Evolutionary conservation across 2,888 invertebrate genomes (phyloP).

Genomic region (Scelioninae gen. 2): DNA sequence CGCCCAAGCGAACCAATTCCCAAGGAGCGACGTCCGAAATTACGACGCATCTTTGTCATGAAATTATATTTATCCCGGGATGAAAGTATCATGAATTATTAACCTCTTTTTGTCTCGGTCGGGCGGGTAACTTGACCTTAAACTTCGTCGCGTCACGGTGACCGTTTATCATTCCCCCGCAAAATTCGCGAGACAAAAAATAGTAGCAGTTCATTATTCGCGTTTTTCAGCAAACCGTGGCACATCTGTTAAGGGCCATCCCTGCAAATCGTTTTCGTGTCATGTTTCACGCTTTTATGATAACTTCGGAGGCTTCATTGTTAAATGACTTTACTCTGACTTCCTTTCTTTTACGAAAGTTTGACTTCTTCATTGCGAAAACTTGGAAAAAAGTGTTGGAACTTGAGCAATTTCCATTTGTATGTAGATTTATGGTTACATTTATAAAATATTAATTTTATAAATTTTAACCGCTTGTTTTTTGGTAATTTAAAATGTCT

Average conservation of each 20-base stretch:
- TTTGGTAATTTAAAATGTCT: too few species aligned
- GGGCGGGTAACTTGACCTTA: slow-evolving; percentile 19
- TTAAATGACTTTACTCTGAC: slow-evolving; percentile 38
- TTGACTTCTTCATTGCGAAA: slow-evolving; percentile 41
- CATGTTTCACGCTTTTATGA: slow-evolving; percentile 26
- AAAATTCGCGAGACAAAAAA: not conserved
- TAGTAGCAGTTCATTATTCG: not conserved
- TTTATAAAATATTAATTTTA: too few species aligned
- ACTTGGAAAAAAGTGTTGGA: slow-evolving; percentile 24
- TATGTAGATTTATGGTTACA: slow-evolving; percentile 45
- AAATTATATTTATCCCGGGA: slow-evolving; percentile 30
- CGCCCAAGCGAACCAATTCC: slow-evolving; percentile 29
- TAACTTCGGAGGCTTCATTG: slow-evolving; percentile 41
- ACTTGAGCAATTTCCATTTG: slow-evolving; percentile 30
- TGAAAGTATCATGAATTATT: slow-evolving; percentile 33
- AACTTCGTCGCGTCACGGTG: not conserved
- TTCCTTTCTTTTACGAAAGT: slow-evolving; percentile 29
- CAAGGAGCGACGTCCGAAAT: slow-evolving; percentile 24
- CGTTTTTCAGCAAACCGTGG: too few species aligned
- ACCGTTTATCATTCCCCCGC: not conserved
- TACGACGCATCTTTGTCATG: slow-evolving; percentile 29
- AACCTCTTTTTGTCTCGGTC: slow-evolving; percentile 9
- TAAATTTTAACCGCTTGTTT: slow-evolving; percentile 28
- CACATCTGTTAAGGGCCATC: slow-evolving; percentile 29
- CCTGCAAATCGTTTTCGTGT: slow-evolving; percentile 27